Percentiles rank a stretch among this genome's conserved stretches.
These are phyloP conservation scores for Eugnorisma glareosa DNA, from an alignment of 2,888 invertebrate genomes.

Conservation along the genomic window DNA sequence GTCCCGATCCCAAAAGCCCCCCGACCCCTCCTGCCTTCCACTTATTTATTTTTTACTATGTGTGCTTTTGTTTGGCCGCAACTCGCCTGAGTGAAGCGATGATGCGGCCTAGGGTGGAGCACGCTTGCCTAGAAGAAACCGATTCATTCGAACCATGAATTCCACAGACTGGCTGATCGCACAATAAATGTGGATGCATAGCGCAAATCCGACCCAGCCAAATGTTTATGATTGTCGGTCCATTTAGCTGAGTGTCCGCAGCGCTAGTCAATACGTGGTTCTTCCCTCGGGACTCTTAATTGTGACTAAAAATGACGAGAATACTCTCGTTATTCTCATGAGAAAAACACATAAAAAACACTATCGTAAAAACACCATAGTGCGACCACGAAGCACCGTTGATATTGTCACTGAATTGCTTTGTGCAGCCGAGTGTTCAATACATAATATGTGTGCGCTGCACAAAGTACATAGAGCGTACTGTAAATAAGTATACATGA, in stretches of 20 bases:
- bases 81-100: neutral
- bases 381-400: slow-evolving; percentile 21
- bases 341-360: slow-evolving; percentile 1
- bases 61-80: too few species aligned
- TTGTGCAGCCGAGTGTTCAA: slow-evolving; percentile 36
- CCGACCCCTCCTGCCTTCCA: too few species aligned
- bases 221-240: neutral
- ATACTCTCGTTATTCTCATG: neutral
- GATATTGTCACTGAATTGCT: slow-evolving; percentile 35
- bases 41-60: too few species aligned
- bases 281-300: neutral
- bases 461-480: slow-evolving; percentile 50
- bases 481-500: slow-evolving; percentile 71
- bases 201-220: neutral
- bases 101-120: neutral
- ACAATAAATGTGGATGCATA: neutral
- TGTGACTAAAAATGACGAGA: neutral
- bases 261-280: neutral
- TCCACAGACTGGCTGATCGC: too few species aligned
- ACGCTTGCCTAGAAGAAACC: neutral
- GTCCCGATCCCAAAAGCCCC: too few species aligned
- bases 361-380: slow-evolving; percentile 8
- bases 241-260: neutral
- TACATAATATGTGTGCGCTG: slow-evolving; percentile 41
- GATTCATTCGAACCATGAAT: neutral